Base-by-base conservation (phyloP, 2,888 invertebrate genomes). In the Drosophila vallismaia region DNA sequence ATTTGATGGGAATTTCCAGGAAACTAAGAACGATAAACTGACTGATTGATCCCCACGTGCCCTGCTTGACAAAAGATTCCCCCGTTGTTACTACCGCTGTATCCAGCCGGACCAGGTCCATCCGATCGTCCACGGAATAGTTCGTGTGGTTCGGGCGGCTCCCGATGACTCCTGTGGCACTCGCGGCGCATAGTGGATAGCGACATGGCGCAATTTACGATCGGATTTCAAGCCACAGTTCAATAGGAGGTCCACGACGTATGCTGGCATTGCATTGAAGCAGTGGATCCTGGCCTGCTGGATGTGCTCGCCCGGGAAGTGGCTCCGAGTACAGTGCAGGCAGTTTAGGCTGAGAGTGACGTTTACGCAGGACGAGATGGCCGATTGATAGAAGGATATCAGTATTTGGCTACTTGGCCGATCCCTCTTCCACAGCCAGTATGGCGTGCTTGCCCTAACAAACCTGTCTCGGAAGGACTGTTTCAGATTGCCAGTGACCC, bases 1-100 rank as follows among this genome's bases (percentile, higher is more conserved):
- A 75, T 79, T 82, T 82, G 60, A 49, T 58, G 40, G 59, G 24
- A 49, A 58, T 44, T 76, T 80, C 52, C 66, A 55, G 45, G 50
- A 60, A 59, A 74, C 50, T 51, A 70, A 50, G 36, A 48, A 66
- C 52, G 53, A 38, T 19, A 44, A 57, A 38, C 14, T 44, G 50
- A 45, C 51, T 44, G 14, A 58, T 52, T 56, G 33, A 46, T 24
- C 24, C 26, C 12, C 33, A 44, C 54, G 45, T 50, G 55, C 40
- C 40, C 28, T 53, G 38, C 51, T 53, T 64, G 24, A 59, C 57
- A 62, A 31, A 31, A 58, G 48, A 46, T 58, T 60, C 31, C 46
- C 38, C 26, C 14, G 31, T 31, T 48, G 14, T 14, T 9, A 31
- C 26, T 42, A n/a, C 14, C 26, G 42, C 38, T 26, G 10, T 28